Percentiles rank a stretch among this genome's conserved stretches.
phyloP scores from a whole-genome alignment of 1,140 invertebrate genomes.

The Asbolus verrucosus region DNA sequence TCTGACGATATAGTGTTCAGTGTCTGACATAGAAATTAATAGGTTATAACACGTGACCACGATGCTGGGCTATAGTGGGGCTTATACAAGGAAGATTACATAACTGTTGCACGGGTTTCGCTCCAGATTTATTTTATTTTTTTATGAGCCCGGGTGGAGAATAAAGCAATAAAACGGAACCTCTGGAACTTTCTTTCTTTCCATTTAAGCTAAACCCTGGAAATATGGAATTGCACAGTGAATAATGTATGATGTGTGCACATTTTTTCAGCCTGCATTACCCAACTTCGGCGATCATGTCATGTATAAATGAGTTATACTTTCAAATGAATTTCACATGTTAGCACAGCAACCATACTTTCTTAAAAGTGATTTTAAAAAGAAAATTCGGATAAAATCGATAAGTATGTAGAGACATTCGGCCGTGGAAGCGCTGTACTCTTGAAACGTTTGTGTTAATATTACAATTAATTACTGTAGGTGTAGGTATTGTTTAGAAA shows the following conservation, averaged over 20 bases:
- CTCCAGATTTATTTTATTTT: background rate
- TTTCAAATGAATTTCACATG: no score
- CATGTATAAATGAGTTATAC: no score
- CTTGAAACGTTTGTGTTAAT: no score
- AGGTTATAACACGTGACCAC: conserved; percentile 8
- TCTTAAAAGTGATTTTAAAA: no score
- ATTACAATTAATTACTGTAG: no score
- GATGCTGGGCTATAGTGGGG: background rate
- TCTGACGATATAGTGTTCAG: conserved; percentile 95
- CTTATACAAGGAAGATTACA: conserved; percentile 27
- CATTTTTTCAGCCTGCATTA: background rate
- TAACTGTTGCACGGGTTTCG: background rate
- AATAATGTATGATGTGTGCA: background rate
- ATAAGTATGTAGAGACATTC: no score
- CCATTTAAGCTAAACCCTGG: background rate
- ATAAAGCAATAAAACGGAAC: background rate
- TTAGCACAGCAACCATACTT: no score
- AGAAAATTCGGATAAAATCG: no score
- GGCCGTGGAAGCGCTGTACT: no score
- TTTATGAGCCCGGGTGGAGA: background rate
- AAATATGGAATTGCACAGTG: background rate
- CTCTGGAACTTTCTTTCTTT: background rate
- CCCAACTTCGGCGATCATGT: no score
- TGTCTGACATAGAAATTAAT: conserved; percentile 73
- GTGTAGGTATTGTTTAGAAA: no score